Evolutionary conservation across 2,888 invertebrate species (phyloP), one percentile per base, ranked within the genome.

Genomic region (Cylindroiulus punctatus): DNA sequence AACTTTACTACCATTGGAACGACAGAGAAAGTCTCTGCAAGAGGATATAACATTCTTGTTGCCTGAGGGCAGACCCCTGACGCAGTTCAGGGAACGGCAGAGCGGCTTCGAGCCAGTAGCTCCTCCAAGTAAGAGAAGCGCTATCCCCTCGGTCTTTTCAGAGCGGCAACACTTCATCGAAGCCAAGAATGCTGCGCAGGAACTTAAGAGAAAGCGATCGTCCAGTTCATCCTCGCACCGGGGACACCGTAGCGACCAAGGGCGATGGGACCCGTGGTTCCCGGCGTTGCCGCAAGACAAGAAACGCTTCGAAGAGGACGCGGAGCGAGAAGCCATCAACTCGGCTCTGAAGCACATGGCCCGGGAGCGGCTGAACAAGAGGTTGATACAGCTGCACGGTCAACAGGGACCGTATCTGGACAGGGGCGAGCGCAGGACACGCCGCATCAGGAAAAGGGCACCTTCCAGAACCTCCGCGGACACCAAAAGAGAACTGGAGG

Each of bases 351-450:
- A 82, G 86, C 83, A 82, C 22, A 32, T 86, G 82, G 57, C 86
- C 1, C 83, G 86, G 86, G 40, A 86, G 44, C n/a, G 86, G 1
- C 81, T 86, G 10, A 81, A 36, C 47, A 81, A 86, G 86, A 82
- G 83, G n/a, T 19, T 86, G 76, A 47, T 86, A 81, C 47, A 82
- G 44, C n/a, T 81, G 81, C 47, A 86, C 22, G 47, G 86, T 1
- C 30, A 65, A 30, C 32, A 81, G 32, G 82, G 81, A 17, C 82
- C 83, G 14, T 42, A 47, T 82, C 44, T 82, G 7, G 86, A 82
- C 19, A 42, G 86, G 1, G 86, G 81, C 30, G 82, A 86, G n/a
- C 86, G 83, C 17, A 19, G 57, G 32, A 7, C 12, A 26, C 82
- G 82, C 3, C 81, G 83, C 26, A n/a, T 42, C 76, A 44, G 8